Conservation (phyloP, 2,888 invertebrate genomes). For the Caenorhabditis macrosperma region DNA sequence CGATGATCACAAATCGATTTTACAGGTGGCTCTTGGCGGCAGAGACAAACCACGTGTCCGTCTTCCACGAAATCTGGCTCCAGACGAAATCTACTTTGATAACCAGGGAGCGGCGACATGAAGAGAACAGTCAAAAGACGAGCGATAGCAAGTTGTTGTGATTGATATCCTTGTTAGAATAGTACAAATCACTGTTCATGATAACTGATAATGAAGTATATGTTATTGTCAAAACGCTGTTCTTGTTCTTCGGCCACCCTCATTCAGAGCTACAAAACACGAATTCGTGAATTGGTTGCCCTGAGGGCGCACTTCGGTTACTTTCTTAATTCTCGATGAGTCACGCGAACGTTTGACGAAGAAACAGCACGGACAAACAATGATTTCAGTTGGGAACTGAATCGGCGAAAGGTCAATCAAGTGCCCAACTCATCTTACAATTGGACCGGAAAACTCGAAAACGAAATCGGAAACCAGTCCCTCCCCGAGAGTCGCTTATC, state of each 20-base stretch:
- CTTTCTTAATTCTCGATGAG: too few relatives aligned
- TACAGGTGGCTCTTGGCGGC: constrained; percentile 75
- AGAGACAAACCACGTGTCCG: constrained; percentile 68
- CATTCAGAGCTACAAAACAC: too few relatives aligned
- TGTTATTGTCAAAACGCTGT: background rate
- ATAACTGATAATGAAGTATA: constrained; percentile 11
- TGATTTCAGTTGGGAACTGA: background rate
- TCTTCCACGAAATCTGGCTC: constrained; percentile 76
- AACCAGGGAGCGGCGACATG: constrained; percentile 75
- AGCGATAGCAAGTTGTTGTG: constrained; percentile 1
- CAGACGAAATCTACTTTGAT: constrained; percentile 78
- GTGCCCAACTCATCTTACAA: too few relatives aligned
- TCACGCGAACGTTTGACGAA: constrained; percentile 30
- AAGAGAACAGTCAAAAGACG: constrained; percentile 5
- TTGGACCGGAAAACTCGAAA: background rate
- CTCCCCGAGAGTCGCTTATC: background rate
- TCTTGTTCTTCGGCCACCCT: too few relatives aligned
- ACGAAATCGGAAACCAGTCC: background rate
- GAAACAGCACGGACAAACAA: constrained; percentile 7
- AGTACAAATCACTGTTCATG: constrained; percentile 19
- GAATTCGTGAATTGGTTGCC: too few relatives aligned
- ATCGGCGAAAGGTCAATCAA: background rate
- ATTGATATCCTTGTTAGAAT: constrained; percentile 14
- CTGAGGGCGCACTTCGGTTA: too few relatives aligned
- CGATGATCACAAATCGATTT: constrained; percentile 13